Evolutionary conservation across 2,797 vertebrate species (phyloP).

Genomic region (Psittacula echo): DNA sequence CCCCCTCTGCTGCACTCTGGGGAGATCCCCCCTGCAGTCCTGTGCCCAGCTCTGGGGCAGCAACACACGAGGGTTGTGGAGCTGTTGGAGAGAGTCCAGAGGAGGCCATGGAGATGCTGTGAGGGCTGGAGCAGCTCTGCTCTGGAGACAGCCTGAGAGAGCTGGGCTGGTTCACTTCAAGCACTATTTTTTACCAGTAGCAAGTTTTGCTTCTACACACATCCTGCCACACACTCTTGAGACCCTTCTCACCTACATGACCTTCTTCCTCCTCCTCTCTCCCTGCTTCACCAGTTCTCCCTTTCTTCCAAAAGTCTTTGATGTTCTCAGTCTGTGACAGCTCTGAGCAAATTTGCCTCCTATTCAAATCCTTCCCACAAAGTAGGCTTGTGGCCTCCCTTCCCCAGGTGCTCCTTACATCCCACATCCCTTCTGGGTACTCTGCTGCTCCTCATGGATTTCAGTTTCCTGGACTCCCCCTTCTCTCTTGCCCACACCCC

Average conservation of each 20-base stretch:
- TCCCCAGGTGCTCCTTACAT: fast-evolving
- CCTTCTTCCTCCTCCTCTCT: background rate
- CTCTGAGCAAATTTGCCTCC: background rate
- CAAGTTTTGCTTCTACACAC: background rate
- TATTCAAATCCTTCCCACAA: background rate
- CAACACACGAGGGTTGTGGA: background rate
- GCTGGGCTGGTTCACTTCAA: background rate
- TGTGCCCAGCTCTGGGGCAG: background rate
- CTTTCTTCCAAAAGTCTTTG: background rate
- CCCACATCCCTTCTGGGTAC: fast-evolving
- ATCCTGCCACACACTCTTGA: background rate
- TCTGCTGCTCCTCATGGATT: background rate
- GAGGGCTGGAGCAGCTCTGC: background rate
- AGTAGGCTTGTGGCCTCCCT: background rate
- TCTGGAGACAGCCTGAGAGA: background rate
- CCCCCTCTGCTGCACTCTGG: background rate
- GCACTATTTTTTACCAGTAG: fast-evolving
- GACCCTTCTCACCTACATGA: background rate
- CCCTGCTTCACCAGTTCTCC: background rate
- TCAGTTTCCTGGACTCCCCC: background rate
- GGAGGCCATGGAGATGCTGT: background rate
- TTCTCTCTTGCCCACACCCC: background rate
- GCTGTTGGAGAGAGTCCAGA: background rate
- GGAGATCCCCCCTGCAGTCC: background rate
- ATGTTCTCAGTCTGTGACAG: background rate